Evolutionary conservation across 2,797 vertebrate species (phyloP), one percentile per base, ranked within the genome.

Genomic region (Sarcoramphus papa): DNA sequence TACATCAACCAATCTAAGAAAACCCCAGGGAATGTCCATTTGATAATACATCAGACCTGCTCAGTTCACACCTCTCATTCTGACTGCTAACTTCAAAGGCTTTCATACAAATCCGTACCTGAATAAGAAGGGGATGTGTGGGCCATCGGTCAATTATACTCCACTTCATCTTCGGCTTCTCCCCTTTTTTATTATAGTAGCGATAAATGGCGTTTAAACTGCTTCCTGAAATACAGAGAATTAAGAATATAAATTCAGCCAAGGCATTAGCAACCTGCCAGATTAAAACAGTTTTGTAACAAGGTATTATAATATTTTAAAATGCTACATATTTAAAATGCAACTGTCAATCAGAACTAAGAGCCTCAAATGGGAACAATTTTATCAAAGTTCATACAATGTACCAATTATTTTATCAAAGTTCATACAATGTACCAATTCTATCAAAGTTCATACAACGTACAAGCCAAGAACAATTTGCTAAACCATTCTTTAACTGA

Each of bases 61-160:
- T n/a, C 56, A 6, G 28, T 30, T 60, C 51, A 7, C 33, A 5
- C 50, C 33, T 47, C 74, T 51, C 15, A 1, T 9, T 35, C 45
- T 37, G 50, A 21, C 31, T 10, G n/a, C 22, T 15, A 5, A 6
- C 13, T 33, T 27, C 56, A 31, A n/a, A 53, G 80, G 23, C n/a
- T 21, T n/a, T 24, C 27, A 14, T 3, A 25, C 50, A 14, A 51
- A 43, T 7, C 69, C 97, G 86, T 64, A 99, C 99, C 99, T 99
- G 99, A 83, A 99, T 98, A 80, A 99, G 98, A 41, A 99, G 98
- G 23, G 99, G 99, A 64, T 99, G 99, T 57, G 99, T 99, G 14
- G 99, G 99, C 99, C 99, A 99, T 8, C 99, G 98, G 98, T 99
- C 99, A 67, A 99, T 99, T 11, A 99, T 98, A 75, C 99, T 99